These are phyloP conservation scores for Candidula unifasciata DNA, from an alignment of 2,888 invertebrate genomes.

Conservation along the genomic window DNA sequence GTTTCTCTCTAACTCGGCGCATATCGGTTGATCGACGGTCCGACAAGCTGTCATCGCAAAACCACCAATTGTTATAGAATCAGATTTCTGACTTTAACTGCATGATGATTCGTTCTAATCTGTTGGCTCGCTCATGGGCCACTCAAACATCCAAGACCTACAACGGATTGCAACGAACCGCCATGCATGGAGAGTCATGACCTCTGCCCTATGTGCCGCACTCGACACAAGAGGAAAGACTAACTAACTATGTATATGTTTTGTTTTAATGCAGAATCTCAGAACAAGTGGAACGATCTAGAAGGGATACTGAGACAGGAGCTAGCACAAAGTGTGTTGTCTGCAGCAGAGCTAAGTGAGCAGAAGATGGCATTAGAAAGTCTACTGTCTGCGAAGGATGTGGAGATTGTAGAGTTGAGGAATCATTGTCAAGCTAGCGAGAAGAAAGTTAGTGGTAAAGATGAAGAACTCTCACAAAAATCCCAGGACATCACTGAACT, in stretches of 20 bases:
- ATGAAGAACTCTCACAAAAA: conserved; percentile 14
- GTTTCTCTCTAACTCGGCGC: not conserved
- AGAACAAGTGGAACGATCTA: conserved; percentile 28
- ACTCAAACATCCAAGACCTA: too few relatives aligned
- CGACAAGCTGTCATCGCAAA: too few relatives aligned
- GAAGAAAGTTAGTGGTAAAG: not conserved
- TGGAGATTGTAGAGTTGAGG: conserved; percentile 4
- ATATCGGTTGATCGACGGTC: too few relatives aligned
- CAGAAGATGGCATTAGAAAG: not conserved
- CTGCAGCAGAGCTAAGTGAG: conserved; percentile 12
- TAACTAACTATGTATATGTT: not conserved
- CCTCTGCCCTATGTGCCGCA: too few relatives aligned
- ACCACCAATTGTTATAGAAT: too few relatives aligned
- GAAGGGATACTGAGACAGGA: not conserved
- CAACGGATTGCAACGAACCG: too few relatives aligned
- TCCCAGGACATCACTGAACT: not conserved
- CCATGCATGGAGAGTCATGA: too few relatives aligned
- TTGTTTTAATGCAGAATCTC: conserved; percentile 10
- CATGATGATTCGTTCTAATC: too few relatives aligned
- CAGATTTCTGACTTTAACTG: too few relatives aligned
- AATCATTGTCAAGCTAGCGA: not conserved
- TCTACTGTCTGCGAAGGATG: not conserved
- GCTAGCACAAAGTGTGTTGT: not conserved
- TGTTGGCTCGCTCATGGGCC: too few relatives aligned
- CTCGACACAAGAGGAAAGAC: too few relatives aligned